A percentile compares a stretch with the other conserved stretches of the same genome.
These are phyloP conservation scores for Achatina immaculata DNA, from an alignment of 1,140 invertebrate genomes.

Conservation along the genomic window DNA sequence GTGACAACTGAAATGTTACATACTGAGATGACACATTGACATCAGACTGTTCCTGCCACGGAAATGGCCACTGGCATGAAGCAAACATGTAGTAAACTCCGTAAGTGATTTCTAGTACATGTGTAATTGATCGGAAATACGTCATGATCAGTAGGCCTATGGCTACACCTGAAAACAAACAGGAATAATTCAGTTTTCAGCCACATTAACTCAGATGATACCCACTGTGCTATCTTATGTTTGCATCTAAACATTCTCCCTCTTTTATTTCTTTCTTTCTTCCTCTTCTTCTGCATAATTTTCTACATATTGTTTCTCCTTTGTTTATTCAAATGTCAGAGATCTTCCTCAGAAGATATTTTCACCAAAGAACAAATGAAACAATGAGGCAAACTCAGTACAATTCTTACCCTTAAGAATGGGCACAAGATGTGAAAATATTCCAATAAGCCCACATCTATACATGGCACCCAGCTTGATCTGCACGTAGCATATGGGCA, in stretches of 20 bases:
- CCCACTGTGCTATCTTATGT: too few relatives aligned
- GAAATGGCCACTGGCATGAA: slow-evolving; percentile 51
- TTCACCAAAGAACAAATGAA: too few relatives aligned
- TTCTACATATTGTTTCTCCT: too few relatives aligned
- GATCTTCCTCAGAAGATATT: too few relatives aligned
- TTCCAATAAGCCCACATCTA: slow-evolving; percentile 57
- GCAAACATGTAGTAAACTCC: slow-evolving; percentile 59
- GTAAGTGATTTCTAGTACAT: slow-evolving; percentile 60
- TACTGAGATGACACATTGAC: slow-evolving; percentile 42
- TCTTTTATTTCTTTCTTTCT: too few relatives aligned
- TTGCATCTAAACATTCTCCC: too few relatives aligned
- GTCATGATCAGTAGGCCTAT: slow-evolving; percentile 59
- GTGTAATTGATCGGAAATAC: slow-evolving; percentile 59
- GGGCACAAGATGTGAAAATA: slow-evolving; percentile 60
- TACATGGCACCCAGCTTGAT: slow-evolving; percentile 64
- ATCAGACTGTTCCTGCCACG: slow-evolving; percentile 43
- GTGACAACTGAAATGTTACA: neutral
- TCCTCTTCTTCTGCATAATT: too few relatives aligned
- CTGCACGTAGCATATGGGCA: slow-evolving; percentile 63
- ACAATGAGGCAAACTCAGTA: too few relatives aligned
- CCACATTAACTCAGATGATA: too few relatives aligned
- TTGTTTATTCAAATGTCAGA: too few relatives aligned
- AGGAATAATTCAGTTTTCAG: too few relatives aligned
- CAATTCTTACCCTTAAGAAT: slow-evolving; percentile 61
- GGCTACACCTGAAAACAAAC: slow-evolving; percentile 52